Base-by-base conservation (phyloP, 1,140 invertebrate genomes). In the Scaptomyza graminum region DNA sequence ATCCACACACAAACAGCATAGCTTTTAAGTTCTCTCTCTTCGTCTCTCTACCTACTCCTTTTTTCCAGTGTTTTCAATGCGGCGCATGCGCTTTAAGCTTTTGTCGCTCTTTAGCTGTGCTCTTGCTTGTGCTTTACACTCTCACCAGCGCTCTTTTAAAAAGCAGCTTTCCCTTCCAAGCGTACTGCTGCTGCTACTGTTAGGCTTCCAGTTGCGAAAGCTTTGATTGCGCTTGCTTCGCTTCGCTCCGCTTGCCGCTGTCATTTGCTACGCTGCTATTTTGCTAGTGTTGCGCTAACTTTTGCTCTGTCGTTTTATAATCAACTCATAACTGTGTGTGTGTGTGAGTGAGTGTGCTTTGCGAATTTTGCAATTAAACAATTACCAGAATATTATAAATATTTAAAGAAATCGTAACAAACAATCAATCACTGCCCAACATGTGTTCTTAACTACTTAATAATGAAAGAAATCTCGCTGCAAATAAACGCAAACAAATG, bases 271-370 rank as follows among this genome's bases (percentile, higher is more conserved):
- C 78, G 81, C 78, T 83, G 83, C 75, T 79, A 77, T 87, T 82
- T 84, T 83, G 80, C 82, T 87, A 79, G 81, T 79, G 83, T 81
- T 82, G 78, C 82, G 79, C 79, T 82, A 87, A 87, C 83, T 87
- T 88, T 79, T 83, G 81, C 81, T 87, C 82, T 85, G 81, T 85
- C 82, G 82, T 85, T 85, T 88, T 88, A 88, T 88, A 88, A 88
- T 89, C 83, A 89, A 89, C 75, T 64, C 75, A 74, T 70, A 72
- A 76, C 63, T 67, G 65, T 49, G 59, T 76, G 71, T 69, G 60
- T 67, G 52, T 41, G 60, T 73, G 80, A 66, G 73, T 51, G 47
- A 5, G 28, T 66, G 28, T 56, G 56, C 25, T n/a, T 25, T 34
- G 39, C 31, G 15, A 43, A 63, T 55, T 64, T 64, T 57, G 55